Evolutionary conservation across 2,888 invertebrate genomes (phyloP).

Genomic region (Galerucella calmariensis): DNA sequence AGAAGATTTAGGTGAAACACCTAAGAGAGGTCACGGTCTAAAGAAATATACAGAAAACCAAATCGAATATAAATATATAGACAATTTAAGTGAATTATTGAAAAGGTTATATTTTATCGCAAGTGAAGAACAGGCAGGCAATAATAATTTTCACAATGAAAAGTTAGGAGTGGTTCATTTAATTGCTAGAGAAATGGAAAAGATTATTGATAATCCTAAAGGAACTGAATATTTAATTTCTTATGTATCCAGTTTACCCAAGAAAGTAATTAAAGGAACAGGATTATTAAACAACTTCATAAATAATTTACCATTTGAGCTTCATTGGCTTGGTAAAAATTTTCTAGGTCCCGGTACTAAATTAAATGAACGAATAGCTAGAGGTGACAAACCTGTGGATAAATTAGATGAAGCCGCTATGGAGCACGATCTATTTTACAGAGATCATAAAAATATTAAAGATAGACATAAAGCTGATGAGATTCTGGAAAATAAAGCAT

Average conservation of each 20-base stretch:
- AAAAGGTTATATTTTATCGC: slow-evolving; percentile 27
- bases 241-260: slow-evolving; percentile 16
- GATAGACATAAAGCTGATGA: slow-evolving; percentile 21
- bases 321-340: slow-evolving; percentile 11
- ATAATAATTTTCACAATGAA: slow-evolving; percentile 15
- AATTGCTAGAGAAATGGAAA: slow-evolving; percentile 19
- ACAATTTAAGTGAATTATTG: slow-evolving; percentile 23
- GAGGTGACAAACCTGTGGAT: slow-evolving; percentile 19
- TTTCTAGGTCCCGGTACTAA: background rate
- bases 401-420: slow-evolving; percentile 24
- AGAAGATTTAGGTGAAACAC: background rate
- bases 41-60: slow-evolving; percentile 25
- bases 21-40: background rate
- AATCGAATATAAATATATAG: slow-evolving; percentile 24
- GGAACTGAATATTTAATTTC: slow-evolving; percentile 23
- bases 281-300: slow-evolving; percentile 24
- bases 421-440: slow-evolving; percentile 23
- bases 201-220: slow-evolving; percentile 18
- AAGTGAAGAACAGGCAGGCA: slow-evolving; percentile 24
- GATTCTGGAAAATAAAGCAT: slow-evolving; percentile 7
- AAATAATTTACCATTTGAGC: slow-evolving; percentile 18
- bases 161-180: slow-evolving; percentile 5
- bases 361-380: slow-evolving; percentile 14
- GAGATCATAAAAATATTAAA: slow-evolving; percentile 20
- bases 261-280: slow-evolving; percentile 18